Conservation (phyloP, 2,888 invertebrate species). For the Keiferia lycopersicella region DNA sequence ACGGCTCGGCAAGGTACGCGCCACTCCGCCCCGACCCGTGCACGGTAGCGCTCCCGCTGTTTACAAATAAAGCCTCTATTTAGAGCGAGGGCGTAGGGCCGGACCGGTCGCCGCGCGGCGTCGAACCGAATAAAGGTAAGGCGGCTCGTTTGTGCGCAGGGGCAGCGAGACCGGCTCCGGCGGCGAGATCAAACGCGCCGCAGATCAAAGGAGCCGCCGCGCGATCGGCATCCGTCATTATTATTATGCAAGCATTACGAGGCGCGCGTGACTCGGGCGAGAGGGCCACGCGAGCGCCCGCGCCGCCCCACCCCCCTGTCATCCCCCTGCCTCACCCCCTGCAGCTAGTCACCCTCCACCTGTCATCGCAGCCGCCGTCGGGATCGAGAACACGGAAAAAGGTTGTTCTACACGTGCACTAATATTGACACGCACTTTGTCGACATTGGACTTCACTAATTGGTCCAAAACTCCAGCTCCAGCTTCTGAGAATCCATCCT, state of each 20-base stretch:
- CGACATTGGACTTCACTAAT: background rate
- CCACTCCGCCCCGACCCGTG: slow-evolving; percentile 45
- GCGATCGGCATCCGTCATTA: slow-evolving; percentile 82
- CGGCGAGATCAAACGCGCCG: slow-evolving; percentile 78
- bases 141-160: slow-evolving; percentile 78
- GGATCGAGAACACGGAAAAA: slow-evolving; percentile 22
- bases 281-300: slow-evolving; percentile 76
- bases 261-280: slow-evolving; percentile 80
- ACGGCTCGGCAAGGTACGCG: slow-evolving; percentile 52
- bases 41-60: slow-evolving; percentile 76
- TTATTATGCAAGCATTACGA: slow-evolving; percentile 82
- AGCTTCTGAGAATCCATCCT: slow-evolving; percentile 5
- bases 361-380: slow-evolving; percentile 49
- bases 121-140: slow-evolving; percentile 79
- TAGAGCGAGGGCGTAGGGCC: slow-evolving; percentile 79
- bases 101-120: slow-evolving; percentile 67
- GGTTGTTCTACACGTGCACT: slow-evolving; percentile 20
- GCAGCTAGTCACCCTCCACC: slow-evolving; percentile 36
- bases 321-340: slow-evolving; percentile 1
- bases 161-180: slow-evolving; percentile 75
- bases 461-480: background rate
- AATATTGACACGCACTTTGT: slow-evolving; percentile 15
- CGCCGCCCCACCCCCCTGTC: slow-evolving; percentile 40
- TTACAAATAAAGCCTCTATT: slow-evolving; percentile 80
- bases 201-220: slow-evolving; percentile 80